Evolutionary conservation across 1,140 invertebrate species (phyloP).

Genomic region (Neuroterus valhalla): DNA sequence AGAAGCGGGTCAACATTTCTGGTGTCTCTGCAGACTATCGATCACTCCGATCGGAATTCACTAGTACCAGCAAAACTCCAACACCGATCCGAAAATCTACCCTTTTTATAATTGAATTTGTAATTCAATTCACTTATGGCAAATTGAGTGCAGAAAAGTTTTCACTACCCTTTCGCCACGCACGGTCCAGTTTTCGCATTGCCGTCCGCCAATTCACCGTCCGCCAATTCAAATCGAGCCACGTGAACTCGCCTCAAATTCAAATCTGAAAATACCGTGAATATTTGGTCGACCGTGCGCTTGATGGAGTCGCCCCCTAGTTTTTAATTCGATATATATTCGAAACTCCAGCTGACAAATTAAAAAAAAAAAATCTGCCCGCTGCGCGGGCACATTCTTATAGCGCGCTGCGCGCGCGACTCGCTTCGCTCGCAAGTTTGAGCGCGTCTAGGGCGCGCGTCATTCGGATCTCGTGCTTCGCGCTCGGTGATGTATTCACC

Average conservation of each 20-base stretch:
- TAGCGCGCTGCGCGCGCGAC: no score
- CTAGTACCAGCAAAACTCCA: neutral
- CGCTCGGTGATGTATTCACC: no score
- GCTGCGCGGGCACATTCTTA: no score
- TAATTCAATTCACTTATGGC: conserved; percentile 54
- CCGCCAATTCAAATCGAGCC: conserved; percentile 53
- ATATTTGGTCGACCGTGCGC: conserved; percentile 50
- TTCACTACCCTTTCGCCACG: conserved; percentile 34
- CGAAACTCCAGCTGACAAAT: conserved; percentile 52
- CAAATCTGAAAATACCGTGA: conserved; percentile 57
- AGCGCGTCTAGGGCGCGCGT: no score
- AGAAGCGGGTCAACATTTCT: conserved; percentile 25
- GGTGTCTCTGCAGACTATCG: neutral
- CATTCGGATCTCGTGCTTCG: no score
- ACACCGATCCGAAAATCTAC: neutral
- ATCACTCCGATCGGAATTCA: neutral
- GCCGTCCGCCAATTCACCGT: conserved; percentile 51
- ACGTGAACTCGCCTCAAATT: conserved; percentile 44
- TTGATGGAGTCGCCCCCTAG: conserved; percentile 50
- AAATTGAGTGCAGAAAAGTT: conserved; percentile 50
- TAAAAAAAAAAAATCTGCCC: conserved; percentile 52
- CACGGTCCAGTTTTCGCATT: conserved; percentile 39
- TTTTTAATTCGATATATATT: conserved; percentile 56
- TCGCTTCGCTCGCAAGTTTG: no score
- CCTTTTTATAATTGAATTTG: conserved; percentile 52